Evolutionary conservation across 2,888 invertebrate species (phyloP), one percentile per base, ranked within the genome.

Genomic region (Calameuta filiformis): DNA sequence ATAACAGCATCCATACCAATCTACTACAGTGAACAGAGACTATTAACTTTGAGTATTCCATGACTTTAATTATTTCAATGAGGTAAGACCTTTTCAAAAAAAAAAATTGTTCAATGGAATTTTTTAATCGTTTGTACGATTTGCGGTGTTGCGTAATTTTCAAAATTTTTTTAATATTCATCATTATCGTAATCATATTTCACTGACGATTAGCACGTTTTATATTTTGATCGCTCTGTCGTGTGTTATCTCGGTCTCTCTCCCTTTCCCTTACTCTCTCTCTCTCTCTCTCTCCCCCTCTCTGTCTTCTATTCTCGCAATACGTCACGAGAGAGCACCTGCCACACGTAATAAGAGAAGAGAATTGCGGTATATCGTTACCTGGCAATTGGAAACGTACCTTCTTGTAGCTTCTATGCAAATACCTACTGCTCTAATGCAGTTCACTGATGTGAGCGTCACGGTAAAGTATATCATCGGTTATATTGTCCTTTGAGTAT

Each of bases 351-450:
- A 56, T 9, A 56, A 56, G 56, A 56, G 56, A 56, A 23, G 56
- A 23, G 23, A 56, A 56, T 23, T 23, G 23, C 23, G 56, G 56
- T 23, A 23, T 9, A 40, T 40, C 40, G 88, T 87, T 88, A 88
- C 86, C 83, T 85, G 84, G 83, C 87, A 87, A 87, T 87, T 87
- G 85, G 86, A 40, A 40, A 40, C 40, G 23, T 40, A 40, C 40
- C 40, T 40, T 40, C 40, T 40, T 40, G 40, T 56, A 56, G 56
- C 56, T 56, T 23, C 56, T 23, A 56, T 56, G 56, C 23, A 56
- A 56, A 56, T 23, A 56, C 23, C 23, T 56, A 56, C 56, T 56
- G 56, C 23, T 56, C 56, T 56, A 56, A 15, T 56, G 15, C 56
- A 56, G 56, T 23, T 56, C 23, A 56, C 56, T 9, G 23, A 56